Percentiles rank a stretch among this genome's conserved stretches.
Conservation (phyloP, 2,797 vertebrate genomes). For the Acanthornis magna region DNA sequence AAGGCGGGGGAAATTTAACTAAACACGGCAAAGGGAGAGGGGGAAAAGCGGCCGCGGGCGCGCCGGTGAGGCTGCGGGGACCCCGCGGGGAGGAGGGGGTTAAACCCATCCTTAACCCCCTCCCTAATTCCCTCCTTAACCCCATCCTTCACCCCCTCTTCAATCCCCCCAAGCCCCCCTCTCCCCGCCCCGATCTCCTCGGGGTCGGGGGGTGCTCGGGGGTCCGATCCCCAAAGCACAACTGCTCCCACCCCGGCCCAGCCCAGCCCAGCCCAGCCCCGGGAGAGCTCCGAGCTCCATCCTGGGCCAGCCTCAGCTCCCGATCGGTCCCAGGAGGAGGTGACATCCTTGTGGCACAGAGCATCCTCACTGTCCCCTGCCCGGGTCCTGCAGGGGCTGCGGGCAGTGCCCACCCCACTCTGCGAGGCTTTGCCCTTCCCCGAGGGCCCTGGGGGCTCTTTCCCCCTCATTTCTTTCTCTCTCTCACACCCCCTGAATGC, state of each 20-base stretch:
- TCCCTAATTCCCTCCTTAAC: not conserved
- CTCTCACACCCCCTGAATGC: rapidly evolving
- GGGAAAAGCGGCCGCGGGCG: not conserved
- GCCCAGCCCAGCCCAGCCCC: too few relatives aligned
- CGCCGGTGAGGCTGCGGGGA: not conserved
- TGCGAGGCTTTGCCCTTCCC: not conserved
- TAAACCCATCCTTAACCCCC: not conserved
- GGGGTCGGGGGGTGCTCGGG: rapidly evolving
- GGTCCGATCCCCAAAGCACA: rapidly evolving
- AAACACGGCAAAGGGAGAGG: conserved; percentile 11
- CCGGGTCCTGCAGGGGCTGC: not conserved
- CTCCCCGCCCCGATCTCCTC: rapidly evolving
- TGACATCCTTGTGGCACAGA: not conserved
- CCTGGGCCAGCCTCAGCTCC: rapidly evolving
- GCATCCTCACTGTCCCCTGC: not conserved
- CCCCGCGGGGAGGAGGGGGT: not conserved
- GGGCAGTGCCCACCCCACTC: not conserved
- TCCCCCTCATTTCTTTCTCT: not conserved
- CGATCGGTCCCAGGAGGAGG: rapidly evolving
- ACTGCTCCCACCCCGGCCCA: not conserved
- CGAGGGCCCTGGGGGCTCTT: rapidly evolving
- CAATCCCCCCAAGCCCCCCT: not conserved
- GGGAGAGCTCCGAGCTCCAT: not conserved
- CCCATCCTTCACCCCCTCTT: not conserved
- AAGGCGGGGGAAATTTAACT: conserved; percentile 87